Base-by-base conservation (phyloP, 92 coral and sea anemone genomes). In the Muricea muricata region DNA sequence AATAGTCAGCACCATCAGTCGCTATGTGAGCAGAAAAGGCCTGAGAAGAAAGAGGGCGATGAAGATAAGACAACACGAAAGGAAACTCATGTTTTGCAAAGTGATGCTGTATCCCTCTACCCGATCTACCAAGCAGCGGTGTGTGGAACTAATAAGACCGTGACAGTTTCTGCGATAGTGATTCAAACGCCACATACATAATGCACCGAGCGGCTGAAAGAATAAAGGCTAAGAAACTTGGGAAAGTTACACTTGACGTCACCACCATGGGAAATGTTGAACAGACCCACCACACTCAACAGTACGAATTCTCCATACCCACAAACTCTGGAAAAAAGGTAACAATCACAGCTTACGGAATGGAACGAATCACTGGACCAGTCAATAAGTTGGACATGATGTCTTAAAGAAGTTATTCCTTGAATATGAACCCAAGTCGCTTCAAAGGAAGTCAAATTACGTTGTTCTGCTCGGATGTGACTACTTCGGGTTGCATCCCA, bases 381-480 rank as follows among this genome's bases (percentile, higher is more conserved):
- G 89, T 88, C 10, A 75, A 77, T 63, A 42, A 77, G 65, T 55
- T 81, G 26, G 76, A 90, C 31, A 24, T 25, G 47, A 84, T 29
- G 40, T 58, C 47, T 31, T 90, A 15, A 26, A 90, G 67, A 34
- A 83, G 8, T 46, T 78, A 29, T 87, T 87, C 20, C 92, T 86
- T 1, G 65, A 85, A 0, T 71, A 85, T 80, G 92, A 85, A 10
- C 34, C 89, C 18, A 83, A 89, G 45, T 41, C 86, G 4, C 70
- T 89, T 31, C 85, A 78, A 54, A 66, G 89, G 54, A 78, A 83
- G 82, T 72, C 87, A 35, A 65, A 40, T 40, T 48, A 40, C 40
- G 91, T 88, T 11, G 91, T 83, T 87, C 77, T 87, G n/a, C 76
- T 87, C 31, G 91, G 91, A 29, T 87, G 91, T 74, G 91, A 87